phyloP scores from a whole-genome alignment of 2,113 vertebrate species.

The Speoplatyrhinus poulsoni region DNA sequence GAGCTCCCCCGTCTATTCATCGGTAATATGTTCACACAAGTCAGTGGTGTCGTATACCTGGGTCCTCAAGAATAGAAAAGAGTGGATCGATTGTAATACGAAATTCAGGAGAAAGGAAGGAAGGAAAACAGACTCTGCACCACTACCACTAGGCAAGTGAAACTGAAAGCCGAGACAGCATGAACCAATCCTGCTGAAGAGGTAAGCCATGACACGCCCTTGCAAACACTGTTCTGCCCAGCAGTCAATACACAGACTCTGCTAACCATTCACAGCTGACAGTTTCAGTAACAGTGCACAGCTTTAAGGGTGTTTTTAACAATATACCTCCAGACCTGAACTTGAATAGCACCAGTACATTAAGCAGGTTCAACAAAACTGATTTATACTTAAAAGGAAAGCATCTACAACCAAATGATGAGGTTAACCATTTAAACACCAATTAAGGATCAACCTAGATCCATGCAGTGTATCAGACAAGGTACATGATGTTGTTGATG shows the following conservation, averaged over 20 bases:
- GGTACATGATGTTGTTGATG: too few relatives aligned
- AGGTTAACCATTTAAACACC: conserved; percentile 6
- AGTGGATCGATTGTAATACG: not conserved
- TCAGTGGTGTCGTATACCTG: not conserved
- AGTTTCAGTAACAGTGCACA: not conserved
- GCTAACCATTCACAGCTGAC: too few relatives aligned
- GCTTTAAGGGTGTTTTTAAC: not conserved
- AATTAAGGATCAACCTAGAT: too few relatives aligned
- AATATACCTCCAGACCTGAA: not conserved
- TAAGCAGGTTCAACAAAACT: not conserved
- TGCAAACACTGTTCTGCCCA: conserved; percentile 31
- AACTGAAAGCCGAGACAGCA: conserved; percentile 30
- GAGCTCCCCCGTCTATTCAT: too few relatives aligned
- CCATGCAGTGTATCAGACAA: too few relatives aligned
- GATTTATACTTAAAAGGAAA: not conserved
- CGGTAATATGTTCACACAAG: not conserved
- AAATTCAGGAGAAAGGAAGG: not conserved
- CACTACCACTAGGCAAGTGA: conserved; percentile 44
- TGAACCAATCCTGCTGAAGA: conserved; percentile 48
- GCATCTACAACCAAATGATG: not conserved
- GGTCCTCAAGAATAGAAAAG: not conserved
- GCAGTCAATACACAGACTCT: too few relatives aligned
- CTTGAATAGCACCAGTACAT: not conserved
- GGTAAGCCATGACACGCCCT: conserved; percentile 33
- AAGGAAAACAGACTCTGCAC: conserved; percentile 32